phyloP scores from a whole-genome alignment of 2,797 vertebrate species.

The Stomatorhinus walkeri region DNA sequence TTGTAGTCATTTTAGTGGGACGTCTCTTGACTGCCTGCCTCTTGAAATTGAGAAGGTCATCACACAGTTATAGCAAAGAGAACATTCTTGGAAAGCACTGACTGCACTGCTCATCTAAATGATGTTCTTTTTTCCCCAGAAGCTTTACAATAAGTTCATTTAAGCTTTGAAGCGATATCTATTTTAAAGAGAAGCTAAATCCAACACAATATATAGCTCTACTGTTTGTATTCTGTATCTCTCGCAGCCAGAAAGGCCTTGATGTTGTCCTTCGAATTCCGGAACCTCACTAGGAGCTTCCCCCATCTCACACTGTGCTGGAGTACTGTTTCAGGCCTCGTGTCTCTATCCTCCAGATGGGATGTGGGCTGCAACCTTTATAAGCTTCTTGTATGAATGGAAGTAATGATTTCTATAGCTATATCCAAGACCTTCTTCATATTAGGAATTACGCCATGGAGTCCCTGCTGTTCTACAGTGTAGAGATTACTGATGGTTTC shows the following conservation, averaged over 20 bases:
- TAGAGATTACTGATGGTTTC: slow-evolving; percentile 6
- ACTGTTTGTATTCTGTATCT: not conserved
- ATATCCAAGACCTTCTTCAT: not conserved
- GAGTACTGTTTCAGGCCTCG: not conserved
- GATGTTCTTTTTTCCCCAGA: not conserved
- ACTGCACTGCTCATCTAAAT: not conserved
- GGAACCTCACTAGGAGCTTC: not conserved
- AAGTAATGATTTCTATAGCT: slow-evolving; percentile 2
- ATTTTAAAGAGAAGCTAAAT: not conserved
- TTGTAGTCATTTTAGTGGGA: not conserved
- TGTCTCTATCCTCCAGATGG: not conserved
- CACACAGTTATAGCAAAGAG: not conserved
- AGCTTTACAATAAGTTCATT: not conserved
- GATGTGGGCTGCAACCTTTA: not conserved
- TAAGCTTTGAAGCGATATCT: not conserved
- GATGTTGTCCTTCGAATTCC: not conserved
- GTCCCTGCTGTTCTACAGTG: slow-evolving; percentile 5
- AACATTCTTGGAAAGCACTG: not conserved
- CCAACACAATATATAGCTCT: not conserved
- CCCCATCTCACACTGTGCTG: not conserved
- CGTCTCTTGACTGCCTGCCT: not conserved
- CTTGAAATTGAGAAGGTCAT: slow-evolving; percentile 7
- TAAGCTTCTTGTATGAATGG: slow-evolving; percentile 4
- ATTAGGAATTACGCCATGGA: not conserved
- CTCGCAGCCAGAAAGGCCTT: not conserved